These are phyloP conservation scores for Petrolisthes manimaculis DNA, from an alignment of 2,888 invertebrate species.

Conservation along the genomic window DNA sequence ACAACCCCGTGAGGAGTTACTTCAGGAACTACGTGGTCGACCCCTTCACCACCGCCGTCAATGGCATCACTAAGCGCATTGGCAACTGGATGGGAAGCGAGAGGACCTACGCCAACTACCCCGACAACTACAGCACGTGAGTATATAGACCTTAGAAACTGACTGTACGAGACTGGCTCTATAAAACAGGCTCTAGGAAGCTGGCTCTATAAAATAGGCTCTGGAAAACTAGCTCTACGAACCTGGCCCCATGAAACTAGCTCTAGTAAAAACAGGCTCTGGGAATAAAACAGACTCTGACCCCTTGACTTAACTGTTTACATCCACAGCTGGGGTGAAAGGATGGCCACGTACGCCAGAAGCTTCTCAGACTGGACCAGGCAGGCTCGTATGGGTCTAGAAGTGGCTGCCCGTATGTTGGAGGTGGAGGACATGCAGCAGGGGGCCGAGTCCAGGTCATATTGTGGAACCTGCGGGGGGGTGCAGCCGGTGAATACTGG, in stretches of 20 bases:
- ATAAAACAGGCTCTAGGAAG: neutral
- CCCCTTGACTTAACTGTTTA: no score
- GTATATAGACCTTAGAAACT: neutral
- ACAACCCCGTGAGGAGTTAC: constrained; percentile 37
- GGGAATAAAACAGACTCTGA: no score
- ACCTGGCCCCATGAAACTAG: no score
- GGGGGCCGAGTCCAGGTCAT: neutral
- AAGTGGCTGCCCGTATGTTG: constrained; percentile 19
- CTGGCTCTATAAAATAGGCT: no score
- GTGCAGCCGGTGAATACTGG: neutral
- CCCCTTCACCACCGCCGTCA: constrained; percentile 33
- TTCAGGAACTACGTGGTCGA: constrained; percentile 23
- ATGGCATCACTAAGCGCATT: constrained; percentile 33
- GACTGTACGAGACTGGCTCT: neutral
- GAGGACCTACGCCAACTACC: constrained; percentile 17
- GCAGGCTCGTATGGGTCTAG: constrained; percentile 36
- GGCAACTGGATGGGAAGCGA: constrained; percentile 27
- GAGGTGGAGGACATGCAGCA: constrained; percentile 20
- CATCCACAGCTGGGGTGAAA: constrained; percentile 35
- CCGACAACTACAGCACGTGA: constrained; percentile 28
- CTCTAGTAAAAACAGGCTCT: no score
- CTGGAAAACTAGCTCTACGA: no score
- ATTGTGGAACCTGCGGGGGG: no score
- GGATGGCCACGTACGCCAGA: constrained; percentile 15
- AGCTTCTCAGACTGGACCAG: constrained; percentile 27